Base-by-base conservation (phyloP, 2,888 invertebrate genomes). In the Merodon equestris region DNA sequence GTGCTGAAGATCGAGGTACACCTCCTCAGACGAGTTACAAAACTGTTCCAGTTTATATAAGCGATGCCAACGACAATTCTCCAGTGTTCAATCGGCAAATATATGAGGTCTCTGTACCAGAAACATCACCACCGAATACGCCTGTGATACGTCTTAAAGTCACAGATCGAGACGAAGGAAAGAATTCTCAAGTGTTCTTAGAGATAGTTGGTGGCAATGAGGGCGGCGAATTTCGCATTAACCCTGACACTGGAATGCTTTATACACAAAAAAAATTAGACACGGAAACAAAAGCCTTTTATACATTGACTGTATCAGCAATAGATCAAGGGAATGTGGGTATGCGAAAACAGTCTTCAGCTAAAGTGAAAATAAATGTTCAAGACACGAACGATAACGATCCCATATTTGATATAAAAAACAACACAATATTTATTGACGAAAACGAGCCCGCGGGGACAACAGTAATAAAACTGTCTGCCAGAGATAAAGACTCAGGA, bases 321-420 rank as follows among this genome's bases (percentile, higher is more conserved):
- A 93, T 96, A 40, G 97, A 97, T 88, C 95, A 95, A 86, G 95
- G 96, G 1, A 94, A 95, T 86, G 92, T 93, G 0, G 95, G 95
- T 1, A 93, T 94, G 12, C 90, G 96, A 54, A 94, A 95, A 84
- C 95, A 96, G 86, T 96, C 96, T 3, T 96, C 96, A 0, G 96
- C 96, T 0, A 96, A 96, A 90, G 95, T 98, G 0, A 95, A 95
- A 89, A 93, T 98, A 57, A 93, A 94, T 84, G 93, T 98, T 2
- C 90, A 94, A 61, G 98, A 98, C 89, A 94, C 95, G 61, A 98
- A 99, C 89, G 98, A 98, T 88, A 97, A 98, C 88, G 95, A 96
- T 85, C 98, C 98, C 0, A 91, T 94, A 57, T 98, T 98, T 87
- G 94, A 95, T 83, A 91, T 91, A 71, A 88, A 92, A 3, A 92